A percentile compares a stretch with the other conserved stretches of the same genome.
phyloP scores from a whole-genome alignment of 2,797 vertebrate genomes.

The Hephaestus fuliginosus region DNA sequence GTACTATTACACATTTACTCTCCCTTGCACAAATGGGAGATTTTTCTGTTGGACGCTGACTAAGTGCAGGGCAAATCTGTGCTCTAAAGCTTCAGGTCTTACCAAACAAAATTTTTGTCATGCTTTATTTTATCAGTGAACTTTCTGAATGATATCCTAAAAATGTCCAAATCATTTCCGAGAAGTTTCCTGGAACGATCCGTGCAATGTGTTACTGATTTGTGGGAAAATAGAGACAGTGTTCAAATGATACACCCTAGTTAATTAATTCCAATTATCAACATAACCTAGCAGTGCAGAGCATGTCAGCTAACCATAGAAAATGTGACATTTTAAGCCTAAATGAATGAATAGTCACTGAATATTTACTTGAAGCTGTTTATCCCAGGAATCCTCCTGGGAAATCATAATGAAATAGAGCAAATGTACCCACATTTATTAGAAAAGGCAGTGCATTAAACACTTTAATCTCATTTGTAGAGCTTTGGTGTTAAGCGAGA shows the following conservation, averaged over 20 bases:
- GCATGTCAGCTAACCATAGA: neutral
- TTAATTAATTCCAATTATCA: neutral
- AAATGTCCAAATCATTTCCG: neutral
- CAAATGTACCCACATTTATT: neutral
- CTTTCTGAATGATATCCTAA: neutral
- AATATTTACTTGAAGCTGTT: neutral
- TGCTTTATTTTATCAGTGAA: neutral
- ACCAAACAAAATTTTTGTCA: neutral
- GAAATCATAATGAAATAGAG: neutral
- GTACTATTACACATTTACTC: conserved; percentile 8
- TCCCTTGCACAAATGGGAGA: neutral
- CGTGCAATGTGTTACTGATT: neutral
- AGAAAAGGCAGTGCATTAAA: neutral
- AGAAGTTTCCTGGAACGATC: conserved; percentile 7
- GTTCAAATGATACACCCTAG: neutral
- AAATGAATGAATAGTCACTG: neutral
- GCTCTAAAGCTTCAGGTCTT: neutral
- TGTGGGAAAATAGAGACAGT: neutral
- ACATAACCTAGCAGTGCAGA: neutral
- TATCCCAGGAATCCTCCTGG: neutral
- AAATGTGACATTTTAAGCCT: neutral
- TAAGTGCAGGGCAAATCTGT: neutral
- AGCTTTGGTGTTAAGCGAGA: conserved; percentile 14
- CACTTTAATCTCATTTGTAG: neutral
- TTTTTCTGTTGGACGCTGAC: neutral